Base-by-base conservation (phyloP, 1,140 invertebrate genomes). In the Drosophila dunni region DNA sequence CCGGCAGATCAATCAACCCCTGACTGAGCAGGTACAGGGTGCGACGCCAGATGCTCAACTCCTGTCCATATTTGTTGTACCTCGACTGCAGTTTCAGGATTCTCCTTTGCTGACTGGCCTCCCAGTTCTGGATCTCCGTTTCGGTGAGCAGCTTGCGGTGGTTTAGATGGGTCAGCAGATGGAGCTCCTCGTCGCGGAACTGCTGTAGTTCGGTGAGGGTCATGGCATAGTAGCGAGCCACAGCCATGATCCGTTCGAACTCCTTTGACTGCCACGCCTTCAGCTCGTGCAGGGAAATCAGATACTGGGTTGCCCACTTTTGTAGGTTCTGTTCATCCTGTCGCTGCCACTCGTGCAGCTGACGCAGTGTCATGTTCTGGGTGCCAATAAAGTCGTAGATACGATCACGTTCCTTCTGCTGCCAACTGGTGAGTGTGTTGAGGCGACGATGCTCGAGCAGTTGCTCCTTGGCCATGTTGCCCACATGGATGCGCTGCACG, bases 241-340 rank as follows among this genome's bases (percentile, higher is more conserved):
- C 58, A 0, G 67, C 60, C 11, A 50, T 57, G 24, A 92, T 81
- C 0, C 91, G 70, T 7, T 85, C 78, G 6, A 92, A 79, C 24
- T 92, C 91, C 50, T 75, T 48, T 10, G 79, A 53, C 61, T 92
- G 91, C 91, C 91, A 92, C 1, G 83, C 81, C 51, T 85, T 91
- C 0, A 92, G 66, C 15, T 78, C 64, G 13, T 91, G 71, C 48
- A 78, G 38, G 0, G 78, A 58, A 6, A 92, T 88, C 1, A 72
- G 61, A 33, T 88, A 81, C n/a, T 78, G 77, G 45, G 5, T 20
- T 20, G 91, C 76, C 15, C 86, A 75, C 0, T 76, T 68, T 46
- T 77, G 72, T 10, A 91, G 34, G 3, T 75, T 45, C 40, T 75
- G 57, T 1, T 78, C 75, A 15, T 88, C 82, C 51, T 92, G 85